Base-by-base conservation (phyloP, 2,888 invertebrate species). In the Andrena hattorfiana region DNA sequence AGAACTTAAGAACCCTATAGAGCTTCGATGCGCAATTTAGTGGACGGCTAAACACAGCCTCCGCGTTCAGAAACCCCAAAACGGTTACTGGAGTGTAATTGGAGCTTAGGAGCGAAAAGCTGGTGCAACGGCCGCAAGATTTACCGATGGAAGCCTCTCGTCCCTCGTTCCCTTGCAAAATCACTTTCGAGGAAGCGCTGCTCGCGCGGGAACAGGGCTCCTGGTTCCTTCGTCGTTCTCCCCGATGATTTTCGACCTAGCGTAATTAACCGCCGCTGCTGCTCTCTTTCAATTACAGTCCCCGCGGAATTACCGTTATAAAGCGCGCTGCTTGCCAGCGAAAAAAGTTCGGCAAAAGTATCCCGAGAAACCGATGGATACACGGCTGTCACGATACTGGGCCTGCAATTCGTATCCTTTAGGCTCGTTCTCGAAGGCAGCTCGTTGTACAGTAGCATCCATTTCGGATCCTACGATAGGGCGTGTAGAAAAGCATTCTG, bases 281-380 rank as follows among this genome's bases (percentile, higher is more conserved):
- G 88, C 86, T 88, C 89, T 90, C 89, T 89, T 90, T 91, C 89
- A 91, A 91, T 91, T 91, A 89, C 89, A 85, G 86, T 81, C 85
- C 82, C 72, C 70, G 75, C 82, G 79, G 88, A 90, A 90, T 89
- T 87, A 88, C 89, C 89, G 88, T 89, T 91, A 88, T 87, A 89
- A 89, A 81, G 87, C 73, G 49, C 64, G 71, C 71, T 81, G 79
- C 54, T 78, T 76, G 71, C 62, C 64, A 49, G 35, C 73, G 60
- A 77, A 82, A 87, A 80, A 89, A 83, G 48, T 48, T 54, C 8
- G 51, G 63, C 76, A 67, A 83, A 84, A 88, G 76, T 77, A 81
- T 77, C 83, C 87, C 78, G 56, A 70, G 81, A 80, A 82, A 77
- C 76, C 77, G 85, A 66, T 42, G 42, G 5, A 16, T 76, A 70